These are phyloP conservation scores for Agrilus planipennis DNA, from an alignment of 1,140 invertebrate species.

Conservation along the genomic window DNA sequence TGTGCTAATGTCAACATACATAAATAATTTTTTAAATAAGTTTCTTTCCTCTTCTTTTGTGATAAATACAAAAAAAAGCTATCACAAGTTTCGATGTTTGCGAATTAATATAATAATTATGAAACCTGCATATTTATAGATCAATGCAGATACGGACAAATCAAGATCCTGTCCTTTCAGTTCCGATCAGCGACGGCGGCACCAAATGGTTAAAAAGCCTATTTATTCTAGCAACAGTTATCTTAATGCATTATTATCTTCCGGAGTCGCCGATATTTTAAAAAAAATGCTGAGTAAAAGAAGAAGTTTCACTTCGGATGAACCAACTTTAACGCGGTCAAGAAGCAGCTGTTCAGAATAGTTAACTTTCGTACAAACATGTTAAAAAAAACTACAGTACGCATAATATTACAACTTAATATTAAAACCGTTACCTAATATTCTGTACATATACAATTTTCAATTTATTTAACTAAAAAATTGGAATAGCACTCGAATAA, in stretches of 20 bases:
- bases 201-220: slow-evolving; percentile 19
- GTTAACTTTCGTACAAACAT: slow-evolving; percentile 7
- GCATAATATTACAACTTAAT: neutral
- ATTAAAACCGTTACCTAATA: neutral
- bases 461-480: neutral
- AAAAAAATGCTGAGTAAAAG: slow-evolving; percentile 30
- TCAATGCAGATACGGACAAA: slow-evolving; percentile 8
- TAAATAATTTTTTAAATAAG: no score
- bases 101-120: slow-evolving; percentile 5
- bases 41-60: no score
- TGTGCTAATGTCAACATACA: no score
- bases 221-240: slow-evolving; percentile 29
- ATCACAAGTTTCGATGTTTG: no score
- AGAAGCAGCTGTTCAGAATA: slow-evolving; percentile 26
- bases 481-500: no score
- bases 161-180: slow-evolving; percentile 22
- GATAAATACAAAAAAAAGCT: no score
- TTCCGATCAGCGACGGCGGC: slow-evolving; percentile 18
- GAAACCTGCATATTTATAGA: neutral
- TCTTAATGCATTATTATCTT: slow-evolving; percentile 29
- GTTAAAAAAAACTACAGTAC: slow-evolving; percentile 4
- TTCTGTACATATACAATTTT: neutral
- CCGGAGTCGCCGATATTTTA: slow-evolving; percentile 30
- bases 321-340: slow-evolving; percentile 12
- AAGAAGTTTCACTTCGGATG: slow-evolving; percentile 22